A percentile compares a stretch with the other conserved stretches of the same genome.
Conservation (phyloP, 2,113 vertebrate genomes). For the Bothrops jararaca region DNA sequence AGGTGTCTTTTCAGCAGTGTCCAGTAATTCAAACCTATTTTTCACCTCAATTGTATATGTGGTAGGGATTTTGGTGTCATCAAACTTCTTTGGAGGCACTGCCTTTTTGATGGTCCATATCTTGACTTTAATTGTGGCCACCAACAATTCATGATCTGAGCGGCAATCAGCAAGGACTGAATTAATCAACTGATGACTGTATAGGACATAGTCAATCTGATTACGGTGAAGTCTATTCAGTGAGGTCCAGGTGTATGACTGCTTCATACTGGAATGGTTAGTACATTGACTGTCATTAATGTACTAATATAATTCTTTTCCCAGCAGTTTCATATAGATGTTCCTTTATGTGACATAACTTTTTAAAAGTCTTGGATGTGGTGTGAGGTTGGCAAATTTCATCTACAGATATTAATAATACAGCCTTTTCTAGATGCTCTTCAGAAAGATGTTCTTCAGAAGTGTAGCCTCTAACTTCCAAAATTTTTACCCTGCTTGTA, state of each 20-base stretch:
- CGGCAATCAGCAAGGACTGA: not conserved
- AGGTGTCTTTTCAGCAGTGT: not conserved
- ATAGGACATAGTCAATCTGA: not conserved
- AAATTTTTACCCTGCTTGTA: not conserved
- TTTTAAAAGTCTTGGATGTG: not conserved
- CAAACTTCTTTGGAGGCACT: not conserved
- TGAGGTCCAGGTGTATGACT: not conserved
- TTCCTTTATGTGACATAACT: not conserved
- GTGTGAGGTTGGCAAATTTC: not conserved
- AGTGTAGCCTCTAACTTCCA: not conserved
- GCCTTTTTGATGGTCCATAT: not conserved
- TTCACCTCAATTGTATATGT: not conserved
- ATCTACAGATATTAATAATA: not conserved
- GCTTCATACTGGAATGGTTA: not conserved
- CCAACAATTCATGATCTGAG: not conserved
- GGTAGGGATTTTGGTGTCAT: not conserved
- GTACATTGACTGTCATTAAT: not conserved
- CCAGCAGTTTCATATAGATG: not conserved
- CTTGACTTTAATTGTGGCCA: not conserved
- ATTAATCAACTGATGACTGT: not conserved
- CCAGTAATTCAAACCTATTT: not conserved
- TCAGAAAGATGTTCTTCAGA: not conserved
- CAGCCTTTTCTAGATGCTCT: not conserved
- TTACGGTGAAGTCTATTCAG: not conserved
- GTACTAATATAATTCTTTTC: not conserved